These are phyloP conservation scores for Psittacula cyanocephala DNA, from an alignment of 2,113 vertebrate species.

Conservation along the genomic window DNA sequence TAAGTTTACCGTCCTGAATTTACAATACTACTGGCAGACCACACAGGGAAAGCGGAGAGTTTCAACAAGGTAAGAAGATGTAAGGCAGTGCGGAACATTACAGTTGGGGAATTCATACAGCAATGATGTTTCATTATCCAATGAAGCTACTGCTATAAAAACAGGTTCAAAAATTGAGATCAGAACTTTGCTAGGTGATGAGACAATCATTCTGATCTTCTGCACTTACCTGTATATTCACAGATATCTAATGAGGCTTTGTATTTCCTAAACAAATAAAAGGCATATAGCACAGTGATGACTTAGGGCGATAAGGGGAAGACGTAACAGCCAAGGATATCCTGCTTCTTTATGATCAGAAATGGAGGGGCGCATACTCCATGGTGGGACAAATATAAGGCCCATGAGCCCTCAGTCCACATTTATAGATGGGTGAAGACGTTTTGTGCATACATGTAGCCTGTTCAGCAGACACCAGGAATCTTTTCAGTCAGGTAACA, in stretches of 20 bases:
- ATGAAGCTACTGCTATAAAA: slow-evolving; percentile 30
- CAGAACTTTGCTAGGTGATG: slow-evolving; percentile 50
- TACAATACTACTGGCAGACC: slow-evolving; percentile 28
- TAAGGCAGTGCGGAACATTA: slow-evolving; percentile 31
- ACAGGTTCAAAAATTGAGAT: slow-evolving; percentile 31
- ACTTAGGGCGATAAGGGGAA: background rate
- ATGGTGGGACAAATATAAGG: background rate
- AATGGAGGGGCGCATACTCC: background rate
- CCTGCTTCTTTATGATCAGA: background rate
- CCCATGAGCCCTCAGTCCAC: background rate
- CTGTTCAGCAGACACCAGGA: background rate
- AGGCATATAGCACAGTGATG: background rate
- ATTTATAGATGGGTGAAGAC: background rate
- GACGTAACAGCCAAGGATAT: background rate
- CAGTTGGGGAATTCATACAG: background rate
- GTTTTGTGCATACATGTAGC: background rate
- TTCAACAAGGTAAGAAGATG: slow-evolving; percentile 4
- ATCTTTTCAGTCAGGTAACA: background rate
- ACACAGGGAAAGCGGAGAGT: slow-evolving; percentile 16
- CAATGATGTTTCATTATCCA: background rate
- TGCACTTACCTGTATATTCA: slow-evolving; percentile 65
- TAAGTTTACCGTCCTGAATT: background rate
- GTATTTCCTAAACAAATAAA: slow-evolving; percentile 43
- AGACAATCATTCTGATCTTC: slow-evolving; percentile 57
- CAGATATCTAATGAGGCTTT: slow-evolving; percentile 47